Conservation (phyloP, 2,797 vertebrate species). For the Falco biarmicus region DNA sequence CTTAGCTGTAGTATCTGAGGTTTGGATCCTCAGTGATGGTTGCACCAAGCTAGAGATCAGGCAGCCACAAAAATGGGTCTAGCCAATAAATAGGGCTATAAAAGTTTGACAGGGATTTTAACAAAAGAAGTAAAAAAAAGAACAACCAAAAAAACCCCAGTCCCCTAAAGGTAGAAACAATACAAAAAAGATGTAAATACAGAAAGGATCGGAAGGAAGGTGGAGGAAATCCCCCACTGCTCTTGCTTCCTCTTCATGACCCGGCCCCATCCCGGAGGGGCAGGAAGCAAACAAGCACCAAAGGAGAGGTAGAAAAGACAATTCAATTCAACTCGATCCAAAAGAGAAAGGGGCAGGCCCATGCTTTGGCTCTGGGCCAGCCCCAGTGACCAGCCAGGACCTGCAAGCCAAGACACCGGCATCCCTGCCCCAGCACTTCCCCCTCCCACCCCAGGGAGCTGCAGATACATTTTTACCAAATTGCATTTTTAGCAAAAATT, state of each 20-base stretch:
- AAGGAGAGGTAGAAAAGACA: background rate
- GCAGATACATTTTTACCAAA: background rate
- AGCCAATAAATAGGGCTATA: background rate
- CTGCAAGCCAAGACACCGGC: background rate
- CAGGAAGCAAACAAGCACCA: background rate
- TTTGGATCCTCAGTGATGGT: background rate
- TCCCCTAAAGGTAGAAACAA: background rate
- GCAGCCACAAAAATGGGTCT: background rate
- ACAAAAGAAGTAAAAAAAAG: background rate
- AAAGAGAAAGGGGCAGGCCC: background rate
- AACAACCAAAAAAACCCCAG: too few relatives aligned
- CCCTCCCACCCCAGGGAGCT: accelerated
- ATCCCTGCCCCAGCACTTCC: background rate
- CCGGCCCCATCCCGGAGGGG: background rate
- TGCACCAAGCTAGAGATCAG: background rate
- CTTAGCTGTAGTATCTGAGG: background rate
- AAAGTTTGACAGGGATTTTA: background rate
- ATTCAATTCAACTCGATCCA: background rate
- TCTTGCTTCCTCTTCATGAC: background rate
- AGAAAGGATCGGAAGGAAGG: background rate
- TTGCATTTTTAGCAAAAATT: background rate
- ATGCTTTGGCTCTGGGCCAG: background rate
- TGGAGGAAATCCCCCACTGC: background rate
- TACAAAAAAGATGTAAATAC: background rate
- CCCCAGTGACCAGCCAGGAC: background rate